Base-by-base conservation (phyloP, 1,140 invertebrate genomes). In the Paracyclopina nana region DNA sequence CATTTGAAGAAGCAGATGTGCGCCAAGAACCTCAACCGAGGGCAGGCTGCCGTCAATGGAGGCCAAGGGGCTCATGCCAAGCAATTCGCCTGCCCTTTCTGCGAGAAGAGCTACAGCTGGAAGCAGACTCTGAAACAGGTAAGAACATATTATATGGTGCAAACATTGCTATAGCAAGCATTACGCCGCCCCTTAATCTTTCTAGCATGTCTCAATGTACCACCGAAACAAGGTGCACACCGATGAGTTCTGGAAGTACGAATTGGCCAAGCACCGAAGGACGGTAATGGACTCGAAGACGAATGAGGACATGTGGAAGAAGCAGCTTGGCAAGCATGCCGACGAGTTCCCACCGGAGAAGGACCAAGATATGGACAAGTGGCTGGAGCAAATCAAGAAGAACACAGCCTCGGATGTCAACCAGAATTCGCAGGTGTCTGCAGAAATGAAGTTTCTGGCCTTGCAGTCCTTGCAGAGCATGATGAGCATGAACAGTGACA, bases 21-120 rank as follows among this genome's bases (percentile, higher is more conserved):
- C 28, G 50, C 24, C 16, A 46, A 40, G 25, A 52, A 52, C 22
- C 12, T 46, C 12, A 44, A 22, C 27, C 42, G 50, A n/a, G 25
- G 25, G 14, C 14, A 14, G 12, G 14, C 6, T 22, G 24, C 14
- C 14, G 14, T n/a, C n/a, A 42, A 42, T 22, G 30, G 14, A 22
- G 24, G 45, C 20, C 24, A 48, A 9, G 18, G 25, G 3, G 14
- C 48, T 4, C 30, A 38, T 16, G 22, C 30, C 34, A 52, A 52
- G 18, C 50, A 52, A 25, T 52, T 52, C 25, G 11, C 16, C 12
- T 52, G 50, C 28, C 50, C 50, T 12, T 52, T 52, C 25, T 52
- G 50, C 27, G 50, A 52, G 31, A 52, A 52, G 25, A 46, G 31
- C 40, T 52, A 52, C 50, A 52, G 50, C 50, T 52, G 50, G 50